Conservation (phyloP, 2,797 vertebrate species). For the Catharus ustulatus region DNA sequence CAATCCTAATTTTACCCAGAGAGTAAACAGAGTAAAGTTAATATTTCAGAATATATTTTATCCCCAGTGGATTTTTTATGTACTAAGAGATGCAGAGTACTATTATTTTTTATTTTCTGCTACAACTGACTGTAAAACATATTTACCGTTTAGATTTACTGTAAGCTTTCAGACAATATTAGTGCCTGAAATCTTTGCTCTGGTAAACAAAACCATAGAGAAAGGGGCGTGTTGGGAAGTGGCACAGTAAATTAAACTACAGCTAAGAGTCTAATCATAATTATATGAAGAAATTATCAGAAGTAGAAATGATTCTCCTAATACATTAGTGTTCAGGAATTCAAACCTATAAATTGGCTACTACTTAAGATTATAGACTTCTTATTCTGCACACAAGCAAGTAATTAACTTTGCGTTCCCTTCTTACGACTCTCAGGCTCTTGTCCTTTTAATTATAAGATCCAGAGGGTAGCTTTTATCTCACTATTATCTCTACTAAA, state of each 20-base stretch:
- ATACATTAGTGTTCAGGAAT: conserved; percentile 29
- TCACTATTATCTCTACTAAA: conserved; percentile 7
- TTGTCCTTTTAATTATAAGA: conserved; percentile 49
- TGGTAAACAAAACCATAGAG: conserved; percentile 64
- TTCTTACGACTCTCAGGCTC: conserved; percentile 22
- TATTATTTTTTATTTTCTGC: conserved; percentile 10
- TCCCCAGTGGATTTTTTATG: not conserved
- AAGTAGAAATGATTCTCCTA: conserved; percentile 15
- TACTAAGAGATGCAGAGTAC: not conserved
- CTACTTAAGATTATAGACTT: conserved; percentile 37
- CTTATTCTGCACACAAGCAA: not conserved
- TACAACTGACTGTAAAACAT: conserved; percentile 67
- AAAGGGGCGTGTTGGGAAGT: conserved; percentile 65
- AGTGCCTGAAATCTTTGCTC: conserved; percentile 50
- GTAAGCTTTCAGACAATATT: conserved; percentile 67
- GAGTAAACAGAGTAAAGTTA: not conserved
- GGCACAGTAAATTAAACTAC: conserved; percentile 54
- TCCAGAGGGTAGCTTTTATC: conserved; percentile 23
- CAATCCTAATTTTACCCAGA: not conserved
- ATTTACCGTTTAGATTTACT: conserved; percentile 64
- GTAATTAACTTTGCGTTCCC: conserved; percentile 8
- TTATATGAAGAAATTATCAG: conserved; percentile 46
- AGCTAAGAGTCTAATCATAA: conserved; percentile 36
- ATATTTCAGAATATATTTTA: not conserved
- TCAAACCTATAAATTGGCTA: conserved; percentile 15